Conservation (phyloP, 2,113 vertebrate species). For the Okapia johnstoni region DNA sequence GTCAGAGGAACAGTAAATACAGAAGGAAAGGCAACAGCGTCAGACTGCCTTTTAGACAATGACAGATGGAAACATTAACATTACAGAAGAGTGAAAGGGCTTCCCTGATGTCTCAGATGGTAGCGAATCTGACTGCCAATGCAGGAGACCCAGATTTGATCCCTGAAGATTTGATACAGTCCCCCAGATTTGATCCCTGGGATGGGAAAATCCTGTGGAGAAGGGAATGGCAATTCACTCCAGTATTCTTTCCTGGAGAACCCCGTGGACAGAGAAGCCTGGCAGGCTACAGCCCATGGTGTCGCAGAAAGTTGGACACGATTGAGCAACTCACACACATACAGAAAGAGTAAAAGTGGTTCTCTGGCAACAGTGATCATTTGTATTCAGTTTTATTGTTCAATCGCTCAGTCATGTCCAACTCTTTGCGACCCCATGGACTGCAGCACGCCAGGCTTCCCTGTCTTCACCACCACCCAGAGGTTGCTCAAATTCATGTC, state of each 20-base stretch:
- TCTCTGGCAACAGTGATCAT: not conserved
- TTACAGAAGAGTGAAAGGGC: not conserved
- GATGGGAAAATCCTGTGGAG: not conserved
- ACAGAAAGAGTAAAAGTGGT: not conserved
- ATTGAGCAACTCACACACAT: not conserved
- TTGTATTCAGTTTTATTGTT: not conserved
- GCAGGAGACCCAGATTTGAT: not conserved
- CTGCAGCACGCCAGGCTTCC: not conserved
- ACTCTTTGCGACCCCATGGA: not conserved
- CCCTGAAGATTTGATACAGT: not conserved
- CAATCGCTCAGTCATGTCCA: not conserved
- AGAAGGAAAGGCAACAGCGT: not conserved
- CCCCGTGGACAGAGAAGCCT: not conserved
- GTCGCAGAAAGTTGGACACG: not conserved
- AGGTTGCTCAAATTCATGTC: not conserved
- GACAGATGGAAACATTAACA: not conserved
- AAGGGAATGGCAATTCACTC: not conserved
- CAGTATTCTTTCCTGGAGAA: not conserved
- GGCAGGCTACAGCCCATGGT: not conserved
- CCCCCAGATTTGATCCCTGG: not conserved
- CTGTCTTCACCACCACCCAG: not conserved
- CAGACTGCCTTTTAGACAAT: not conserved
- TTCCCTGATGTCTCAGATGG: not conserved
- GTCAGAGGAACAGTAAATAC: not conserved
- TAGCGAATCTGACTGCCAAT: not conserved